Base-by-base conservation (phyloP, 37 sponge, comb jelly and placozoan genomes). In the Ephydatia muelleri region DNA sequence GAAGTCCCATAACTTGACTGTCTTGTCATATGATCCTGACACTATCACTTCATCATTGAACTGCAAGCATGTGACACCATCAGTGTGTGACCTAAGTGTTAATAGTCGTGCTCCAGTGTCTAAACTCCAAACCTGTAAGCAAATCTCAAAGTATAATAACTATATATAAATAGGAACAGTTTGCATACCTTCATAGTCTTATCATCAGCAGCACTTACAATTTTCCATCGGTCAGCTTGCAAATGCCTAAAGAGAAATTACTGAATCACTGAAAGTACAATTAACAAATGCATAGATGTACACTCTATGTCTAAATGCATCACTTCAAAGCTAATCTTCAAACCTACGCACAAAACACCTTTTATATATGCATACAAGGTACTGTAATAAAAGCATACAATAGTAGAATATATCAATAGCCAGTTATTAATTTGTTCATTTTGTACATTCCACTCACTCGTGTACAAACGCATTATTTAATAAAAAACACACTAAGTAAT, bases 151-250 rank as follows among this genome's bases (percentile, higher is more conserved):
- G 49, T 43, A 26, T 31, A 28, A 68, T 11, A 68, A 26, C 69
- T 29, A 28, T 26, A 29, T 29, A 68, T 35, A 73, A 32, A 34
- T 73, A 5, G 23, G 34, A 28, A 8, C 23, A 5, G 4, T n/a
- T 47, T 23, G 39, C 19, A 29, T 73, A 96, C 99, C 90, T 98
- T 98, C 67, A 98, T 67, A 35, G 99, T 98, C 65, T 93, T 94
- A 83, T 98, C 99, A 89, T 98, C 99, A 66, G 99, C 99, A n/a
- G 97, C 99, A 91, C 99, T 98, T 33, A 98, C 93, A 57, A 98
- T 94, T 82, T 94, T 91, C 99, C 97, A 98, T 49, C 85, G 86
- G 70, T 98, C 95, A 29, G 95, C 99, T 73, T 98, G 99, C n/a
- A 98, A 69, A 67, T 95, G 93, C 31, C 96, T 93, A 28, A 19